These are phyloP conservation scores for Drosophila cognata DNA, from an alignment of 2,888 invertebrate genomes.

Conservation along the genomic window DNA sequence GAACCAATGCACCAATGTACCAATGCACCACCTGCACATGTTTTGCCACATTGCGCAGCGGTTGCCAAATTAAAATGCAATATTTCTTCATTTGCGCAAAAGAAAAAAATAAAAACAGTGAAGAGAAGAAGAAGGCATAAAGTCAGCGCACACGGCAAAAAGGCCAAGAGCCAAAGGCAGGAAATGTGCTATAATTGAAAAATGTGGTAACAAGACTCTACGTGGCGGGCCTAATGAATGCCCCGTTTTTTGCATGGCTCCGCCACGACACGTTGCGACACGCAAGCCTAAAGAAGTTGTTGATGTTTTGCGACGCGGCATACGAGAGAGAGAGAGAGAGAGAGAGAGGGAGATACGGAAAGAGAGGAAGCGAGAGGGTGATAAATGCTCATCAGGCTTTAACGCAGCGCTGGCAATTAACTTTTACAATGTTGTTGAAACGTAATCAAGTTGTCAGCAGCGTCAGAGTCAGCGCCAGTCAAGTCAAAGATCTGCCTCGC, in stretches of 20 bases:
- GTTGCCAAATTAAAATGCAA: conserved; percentile 82
- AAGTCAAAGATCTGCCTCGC: conserved; percentile 37
- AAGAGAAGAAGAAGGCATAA: not conserved
- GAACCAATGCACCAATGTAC: conserved; percentile 23
- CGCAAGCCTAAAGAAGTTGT: conserved; percentile 66
- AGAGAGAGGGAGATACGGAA: not conserved
- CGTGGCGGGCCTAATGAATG: conserved; percentile 81
- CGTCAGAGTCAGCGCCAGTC: conserved; percentile 14
- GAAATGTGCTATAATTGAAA: conserved; percentile 83
- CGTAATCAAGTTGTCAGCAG: conserved; percentile 78
- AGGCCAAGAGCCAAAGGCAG: conserved; percentile 45
- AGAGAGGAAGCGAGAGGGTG: conserved; percentile 50
- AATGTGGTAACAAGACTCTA: conserved; percentile 83
- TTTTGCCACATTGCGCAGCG: conserved; percentile 59
- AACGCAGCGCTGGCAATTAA: conserved; percentile 75
- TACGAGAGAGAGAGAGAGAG: too few relatives aligned
- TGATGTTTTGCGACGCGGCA: conserved; percentile 22
- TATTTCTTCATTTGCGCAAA: conserved; percentile 80
- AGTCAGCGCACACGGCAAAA: conserved; percentile 28
- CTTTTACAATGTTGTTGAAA: conserved; percentile 81
- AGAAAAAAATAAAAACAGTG: conserved; percentile 8
- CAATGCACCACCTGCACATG: conserved; percentile 61
- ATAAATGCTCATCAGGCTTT: conserved; percentile 79
- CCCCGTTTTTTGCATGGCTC: conserved; percentile 64
- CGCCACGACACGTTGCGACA: conserved; percentile 47